Base-by-base conservation (phyloP, 2,888 invertebrate genomes). In the Tetheella fluctuosa region DNA sequence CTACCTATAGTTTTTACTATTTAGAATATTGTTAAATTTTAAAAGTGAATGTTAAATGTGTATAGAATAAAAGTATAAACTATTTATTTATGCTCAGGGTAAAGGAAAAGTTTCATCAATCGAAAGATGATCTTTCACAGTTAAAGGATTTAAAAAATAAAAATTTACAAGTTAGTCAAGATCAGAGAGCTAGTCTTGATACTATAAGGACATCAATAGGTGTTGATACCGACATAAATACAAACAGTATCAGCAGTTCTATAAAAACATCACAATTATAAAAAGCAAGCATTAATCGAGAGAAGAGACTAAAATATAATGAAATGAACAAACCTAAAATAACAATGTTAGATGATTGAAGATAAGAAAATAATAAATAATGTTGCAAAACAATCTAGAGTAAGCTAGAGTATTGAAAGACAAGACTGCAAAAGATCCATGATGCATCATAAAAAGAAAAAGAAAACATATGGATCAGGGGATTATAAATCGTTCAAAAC, bases 121-220 rank as follows among this genome's bases (percentile, higher is more conserved):
- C 74, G 28, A 59, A 74, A 30, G 69, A 66, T 54, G 73, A 78
- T 56, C 64, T 59, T 52, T 75, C 68, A 57, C 77, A 80, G 57
- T 57, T 79, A 59, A 76, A 59, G 55, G 71, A 68, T 48, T 48
- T 80, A 17, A 74, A 54, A 54, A 67, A 68, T 58, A 67, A 65
- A 55, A 67, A 70, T 23, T 59, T 73, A 28, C 76, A 54, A 70
- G 61, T 20, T 61, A 71, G 60, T 28, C 70, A 64, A 52, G 73
- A 70, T 48, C 76, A 78, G 60, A 81, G 85, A 71, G 74, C 73
- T 39, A 88, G 88, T 63, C 65, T 81, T 52, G 85, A 88, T 12
- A 88, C 88, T 1, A 72, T 85, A 56, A 76, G 78, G 68, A 82
- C 83, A 13, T 71, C 76, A 0, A 61, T 83, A 1, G 75, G 69